Conservation (phyloP, 2,797 vertebrate genomes). For the Nothura maculosa region DNA sequence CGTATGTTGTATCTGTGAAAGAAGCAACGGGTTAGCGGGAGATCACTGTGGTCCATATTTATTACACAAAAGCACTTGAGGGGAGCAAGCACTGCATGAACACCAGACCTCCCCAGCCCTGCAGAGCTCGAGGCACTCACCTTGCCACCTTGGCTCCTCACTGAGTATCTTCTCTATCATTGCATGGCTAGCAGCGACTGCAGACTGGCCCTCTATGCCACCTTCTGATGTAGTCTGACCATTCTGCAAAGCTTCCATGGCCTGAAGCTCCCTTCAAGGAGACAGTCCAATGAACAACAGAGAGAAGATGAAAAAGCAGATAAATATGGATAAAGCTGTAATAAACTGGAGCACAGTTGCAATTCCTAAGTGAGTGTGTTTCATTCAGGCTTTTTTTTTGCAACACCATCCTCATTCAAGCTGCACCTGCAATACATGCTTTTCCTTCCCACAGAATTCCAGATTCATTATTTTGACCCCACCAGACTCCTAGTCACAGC, state of each 20-base stretch:
- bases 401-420: neutral
- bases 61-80: neutral
- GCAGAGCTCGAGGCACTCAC: conserved; percentile 73
- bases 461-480: neutral
- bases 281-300: conserved; percentile 54
- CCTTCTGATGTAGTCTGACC: conserved; percentile 90
- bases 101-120: neutral
- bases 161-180: conserved; percentile 98
- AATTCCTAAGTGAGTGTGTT: neutral
- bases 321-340: neutral
- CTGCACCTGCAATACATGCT: neutral
- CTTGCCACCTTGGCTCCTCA: conserved; percentile 98
- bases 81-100: neutral
- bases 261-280: conserved; percentile 92
- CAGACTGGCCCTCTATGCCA: conserved; percentile 92
- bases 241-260: conserved; percentile 93
- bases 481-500: neutral
- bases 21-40: neutral
- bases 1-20: conserved; percentile 92
- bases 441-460: neutral
- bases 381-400: neutral
- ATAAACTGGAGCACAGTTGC: neutral
- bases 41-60: neutral
- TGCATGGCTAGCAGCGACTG: conserved; percentile 95
- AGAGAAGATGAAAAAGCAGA: conserved; percentile 30